Percentiles rank a stretch among this genome's conserved stretches.
phyloP scores from a whole-genome alignment of 2,888 invertebrate genomes.

The Busseola fusca region DNA sequence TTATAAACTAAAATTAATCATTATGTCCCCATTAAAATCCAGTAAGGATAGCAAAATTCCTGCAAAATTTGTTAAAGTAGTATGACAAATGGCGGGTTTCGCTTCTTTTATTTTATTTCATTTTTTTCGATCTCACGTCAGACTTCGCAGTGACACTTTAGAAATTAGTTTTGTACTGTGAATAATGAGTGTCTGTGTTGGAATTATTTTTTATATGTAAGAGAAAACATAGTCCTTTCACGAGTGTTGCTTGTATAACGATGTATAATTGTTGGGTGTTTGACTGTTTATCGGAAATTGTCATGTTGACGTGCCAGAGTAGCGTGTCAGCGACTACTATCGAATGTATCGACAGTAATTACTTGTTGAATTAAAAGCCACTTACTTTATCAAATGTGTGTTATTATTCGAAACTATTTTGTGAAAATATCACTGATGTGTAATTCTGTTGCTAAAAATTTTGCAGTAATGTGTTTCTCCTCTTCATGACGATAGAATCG shows the following conservation, averaged over 20 bases:
- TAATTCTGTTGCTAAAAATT: conserved; percentile 28
- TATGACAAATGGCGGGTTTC: conserved; percentile 63
- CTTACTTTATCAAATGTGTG: conserved; percentile 6
- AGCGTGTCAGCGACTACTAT: conserved; percentile 38
- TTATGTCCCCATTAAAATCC: conserved; percentile 2
- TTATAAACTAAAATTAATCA: conserved; percentile 4
- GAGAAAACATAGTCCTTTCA: conserved; percentile 30
- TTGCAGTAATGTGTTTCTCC: conserved; percentile 27
- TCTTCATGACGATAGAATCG: conserved; percentile 14
- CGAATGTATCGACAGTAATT: conserved; percentile 15
- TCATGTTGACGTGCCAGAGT: conserved; percentile 28
- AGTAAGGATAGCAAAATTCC: conserved; percentile 6
- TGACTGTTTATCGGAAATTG: conserved; percentile 36
- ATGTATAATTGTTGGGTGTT: conserved; percentile 24
- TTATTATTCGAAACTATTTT: conserved; percentile 23
- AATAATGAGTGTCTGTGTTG: conserved; percentile 67
- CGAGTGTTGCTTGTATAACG: conserved; percentile 11
- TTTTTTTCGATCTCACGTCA: conserved; percentile 63
- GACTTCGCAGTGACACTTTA: conserved; percentile 71
- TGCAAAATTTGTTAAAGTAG: conserved; percentile 5
- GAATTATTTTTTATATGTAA: conserved; percentile 36
- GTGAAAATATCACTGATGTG: conserved; percentile 6
- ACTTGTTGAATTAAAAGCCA: conserved; percentile 31
- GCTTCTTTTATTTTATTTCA: conserved; percentile 60
- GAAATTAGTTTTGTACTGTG: conserved; percentile 74